phyloP scores from a whole-genome alignment of 2,888 invertebrate species.

The Entomobrya proxima region DNA sequence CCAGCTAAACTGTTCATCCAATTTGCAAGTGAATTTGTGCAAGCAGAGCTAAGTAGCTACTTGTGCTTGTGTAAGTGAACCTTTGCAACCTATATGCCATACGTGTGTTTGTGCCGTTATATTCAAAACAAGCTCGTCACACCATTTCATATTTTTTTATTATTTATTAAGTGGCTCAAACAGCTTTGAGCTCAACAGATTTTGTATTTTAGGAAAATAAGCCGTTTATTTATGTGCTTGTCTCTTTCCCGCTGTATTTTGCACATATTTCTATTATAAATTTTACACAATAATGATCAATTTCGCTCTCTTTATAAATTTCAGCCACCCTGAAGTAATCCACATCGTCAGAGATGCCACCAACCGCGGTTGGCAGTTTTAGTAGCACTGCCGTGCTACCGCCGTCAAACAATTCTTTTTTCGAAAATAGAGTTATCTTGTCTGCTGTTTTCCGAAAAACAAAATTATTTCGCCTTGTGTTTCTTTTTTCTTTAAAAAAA shows the following conservation, averaged over 20 bases:
- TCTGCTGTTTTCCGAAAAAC: background rate
- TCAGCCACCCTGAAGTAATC: slow-evolving; percentile 56
- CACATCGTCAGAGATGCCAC: background rate
- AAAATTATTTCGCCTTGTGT: slow-evolving; percentile 8
- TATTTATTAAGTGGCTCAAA: slow-evolving; percentile 47
- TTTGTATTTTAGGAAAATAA: background rate
- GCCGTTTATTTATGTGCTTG: slow-evolving; percentile 17
- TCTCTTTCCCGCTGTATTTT: background rate
- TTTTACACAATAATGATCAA: slow-evolving; percentile 26
- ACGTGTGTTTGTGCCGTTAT: background rate
- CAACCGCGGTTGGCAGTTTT: background rate
- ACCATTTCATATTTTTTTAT: slow-evolving; percentile 60
- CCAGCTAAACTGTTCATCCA: too few species aligned
- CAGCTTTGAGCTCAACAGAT: slow-evolving; percentile 18
- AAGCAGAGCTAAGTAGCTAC: too few species aligned
- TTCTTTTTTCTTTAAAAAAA: background rate
- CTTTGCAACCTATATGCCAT: background rate
- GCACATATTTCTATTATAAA: slow-evolving; percentile 34
- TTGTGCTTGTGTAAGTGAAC: background rate
- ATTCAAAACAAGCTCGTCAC: slow-evolving; percentile 37
- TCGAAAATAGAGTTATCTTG: background rate
- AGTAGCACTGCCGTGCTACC: background rate
- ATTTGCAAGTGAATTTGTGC: too few species aligned
- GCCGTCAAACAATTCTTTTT: slow-evolving; percentile 2
- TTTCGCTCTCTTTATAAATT: slow-evolving; percentile 11